Evolutionary conservation across 2,113 vertebrate genomes (phyloP).

Genomic region (Crotophaga sulcirostris): DNA sequence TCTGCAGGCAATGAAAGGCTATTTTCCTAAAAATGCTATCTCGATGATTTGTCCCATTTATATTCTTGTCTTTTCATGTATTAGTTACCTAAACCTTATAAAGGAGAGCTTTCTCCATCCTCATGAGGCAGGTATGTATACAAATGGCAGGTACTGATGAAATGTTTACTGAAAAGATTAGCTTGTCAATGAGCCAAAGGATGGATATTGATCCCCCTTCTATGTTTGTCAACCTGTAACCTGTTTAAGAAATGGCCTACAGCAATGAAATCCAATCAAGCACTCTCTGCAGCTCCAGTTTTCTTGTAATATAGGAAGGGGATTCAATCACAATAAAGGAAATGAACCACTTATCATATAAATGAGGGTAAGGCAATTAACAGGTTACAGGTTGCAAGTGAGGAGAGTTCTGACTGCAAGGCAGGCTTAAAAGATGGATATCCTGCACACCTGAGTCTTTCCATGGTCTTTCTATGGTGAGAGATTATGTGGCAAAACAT

Average conservation of each 20-base stretch:
- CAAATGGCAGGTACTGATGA: slow-evolving; percentile 76
- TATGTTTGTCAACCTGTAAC: slow-evolving; percentile 74
- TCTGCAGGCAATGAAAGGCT: slow-evolving; percentile 44
- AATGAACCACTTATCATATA: slow-evolving; percentile 75
- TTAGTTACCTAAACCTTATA: slow-evolving; percentile 67
- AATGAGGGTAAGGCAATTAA: slow-evolving; percentile 72
- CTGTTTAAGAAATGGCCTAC: slow-evolving; percentile 74
- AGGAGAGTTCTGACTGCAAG: slow-evolving; percentile 28
- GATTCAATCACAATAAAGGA: slow-evolving; percentile 75
- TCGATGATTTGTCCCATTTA: slow-evolving; percentile 39
- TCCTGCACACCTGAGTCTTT: neutral
- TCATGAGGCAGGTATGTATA: slow-evolving; percentile 66
- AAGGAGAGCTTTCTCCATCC: slow-evolving; percentile 52
- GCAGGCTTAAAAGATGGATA: slow-evolving; percentile 1
- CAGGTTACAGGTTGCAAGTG: slow-evolving; percentile 61
- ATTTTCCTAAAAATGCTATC: slow-evolving; percentile 54
- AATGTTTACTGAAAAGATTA: slow-evolving; percentile 79
- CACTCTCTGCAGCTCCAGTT: slow-evolving; percentile 66
- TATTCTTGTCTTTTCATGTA: slow-evolving; percentile 68
- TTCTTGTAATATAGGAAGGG: slow-evolving; percentile 60
- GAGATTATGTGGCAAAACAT: neutral
- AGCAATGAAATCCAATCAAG: slow-evolving; percentile 74
- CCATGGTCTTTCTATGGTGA: neutral
- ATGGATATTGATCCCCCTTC: slow-evolving; percentile 71
- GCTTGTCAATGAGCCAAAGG: slow-evolving; percentile 72